These are phyloP conservation scores for Crotophaga sulcirostris DNA, from an alignment of 2,113 vertebrate species.

Conservation along the genomic window DNA sequence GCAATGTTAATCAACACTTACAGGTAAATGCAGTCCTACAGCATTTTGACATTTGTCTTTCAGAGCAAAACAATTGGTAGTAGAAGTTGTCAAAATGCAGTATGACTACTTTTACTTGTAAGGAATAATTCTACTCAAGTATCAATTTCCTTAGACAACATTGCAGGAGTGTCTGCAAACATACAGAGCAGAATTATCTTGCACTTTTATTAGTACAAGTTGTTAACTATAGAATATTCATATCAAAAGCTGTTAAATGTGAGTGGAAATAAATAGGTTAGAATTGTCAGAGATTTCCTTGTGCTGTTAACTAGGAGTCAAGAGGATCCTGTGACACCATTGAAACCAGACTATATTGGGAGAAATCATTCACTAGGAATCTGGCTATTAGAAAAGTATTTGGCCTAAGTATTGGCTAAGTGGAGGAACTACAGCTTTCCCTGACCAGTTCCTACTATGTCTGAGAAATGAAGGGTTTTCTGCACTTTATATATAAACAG, in stretches of 20 bases:
- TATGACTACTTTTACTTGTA: neutral
- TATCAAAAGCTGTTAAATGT: neutral
- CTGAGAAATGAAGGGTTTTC: neutral
- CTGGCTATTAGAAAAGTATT: neutral
- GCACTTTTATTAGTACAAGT: neutral
- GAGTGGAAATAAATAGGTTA: neutral
- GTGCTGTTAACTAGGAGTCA: neutral
- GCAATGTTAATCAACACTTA: neutral
- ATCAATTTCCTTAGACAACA: neutral
- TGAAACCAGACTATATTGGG: neutral
- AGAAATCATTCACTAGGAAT: neutral
- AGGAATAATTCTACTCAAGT: neutral
- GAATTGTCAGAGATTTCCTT: neutral
- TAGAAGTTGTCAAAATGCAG: neutral
- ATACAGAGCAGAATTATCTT: neutral
- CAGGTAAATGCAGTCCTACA: neutral
- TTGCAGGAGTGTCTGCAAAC: neutral
- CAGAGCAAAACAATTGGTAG: neutral
- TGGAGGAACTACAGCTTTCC: neutral
- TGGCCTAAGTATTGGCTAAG: neutral
- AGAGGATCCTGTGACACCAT: neutral
- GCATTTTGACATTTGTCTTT: slow-evolving; percentile 26
- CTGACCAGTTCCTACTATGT: neutral
- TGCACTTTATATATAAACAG: neutral
- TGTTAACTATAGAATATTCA: neutral